A percentile compares a stretch with the other conserved stretches of the same genome.
phyloP scores from a whole-genome alignment of 2,888 invertebrate genomes.

The Lasioglossum oenotherae region DNA sequence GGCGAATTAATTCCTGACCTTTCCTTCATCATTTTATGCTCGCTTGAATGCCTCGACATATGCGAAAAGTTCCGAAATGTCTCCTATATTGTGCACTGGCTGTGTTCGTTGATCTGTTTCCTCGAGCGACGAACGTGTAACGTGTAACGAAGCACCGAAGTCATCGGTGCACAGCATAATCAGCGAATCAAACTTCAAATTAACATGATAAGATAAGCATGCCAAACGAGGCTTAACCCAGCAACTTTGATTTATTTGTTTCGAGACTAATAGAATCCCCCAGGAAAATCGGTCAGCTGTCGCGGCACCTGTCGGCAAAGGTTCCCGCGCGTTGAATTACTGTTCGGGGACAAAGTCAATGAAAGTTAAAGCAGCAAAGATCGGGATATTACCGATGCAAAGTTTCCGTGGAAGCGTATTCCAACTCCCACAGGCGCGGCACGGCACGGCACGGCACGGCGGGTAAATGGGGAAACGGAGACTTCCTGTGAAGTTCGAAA shows the following conservation, averaged over 20 bases:
- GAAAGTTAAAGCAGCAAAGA: conserved; percentile 13
- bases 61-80: not conserved
- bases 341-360: not conserved
- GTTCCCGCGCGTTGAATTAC: not conserved
- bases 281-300: not conserved
- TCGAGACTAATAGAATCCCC: not conserved
- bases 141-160: too few species aligned
- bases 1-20: not conserved
- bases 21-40: not conserved
- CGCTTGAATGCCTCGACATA: not conserved
- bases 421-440: not conserved
- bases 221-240: not conserved
- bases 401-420: conserved; percentile 1
- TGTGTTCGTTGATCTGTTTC: not conserved
- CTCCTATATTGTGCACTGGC: not conserved
- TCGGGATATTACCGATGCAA: conserved; percentile 11
- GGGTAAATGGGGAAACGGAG: not conserved
- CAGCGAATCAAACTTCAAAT: not conserved
- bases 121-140: too few species aligned
- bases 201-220: not conserved
- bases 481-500: conserved; percentile 16
- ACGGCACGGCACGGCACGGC: too few species aligned
- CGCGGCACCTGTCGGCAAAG: not conserved
- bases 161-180: too few species aligned
- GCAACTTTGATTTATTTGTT: not conserved